Base-by-base conservation (phyloP, 2,797 vertebrate genomes). In the Rhinella marina region DNA sequence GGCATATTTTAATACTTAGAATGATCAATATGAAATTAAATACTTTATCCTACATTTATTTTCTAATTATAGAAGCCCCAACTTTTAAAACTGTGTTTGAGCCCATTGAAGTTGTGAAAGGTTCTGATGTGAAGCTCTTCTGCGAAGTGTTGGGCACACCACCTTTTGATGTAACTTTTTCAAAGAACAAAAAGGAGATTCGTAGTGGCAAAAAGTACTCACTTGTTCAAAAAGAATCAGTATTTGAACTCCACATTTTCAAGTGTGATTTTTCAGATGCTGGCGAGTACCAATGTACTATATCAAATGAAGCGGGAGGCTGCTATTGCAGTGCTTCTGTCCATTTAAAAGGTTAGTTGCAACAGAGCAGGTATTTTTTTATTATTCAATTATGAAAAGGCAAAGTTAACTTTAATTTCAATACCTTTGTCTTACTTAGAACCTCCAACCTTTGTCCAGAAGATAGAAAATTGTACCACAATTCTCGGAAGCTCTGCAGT, bases 231-330 rank as follows among this genome's bases (percentile, higher is more conserved):
- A 93, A 92, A 83, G 96, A 96, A 85, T 95, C 91, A 21, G 90
- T 94, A 41, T 91, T 97, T 92, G 93, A 93, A 81, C 96, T 99
- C 19, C 96, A 96, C 27, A 96, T 99, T 90, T 96, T 96, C 90
- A 97, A 94, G 87, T 97, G 97, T 89, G 97, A 98, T 56, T 62
- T 93, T 62, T 95, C 96, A 4, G 97, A 99, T 90, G 92, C 95
- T 61, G 97, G 97, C 52, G 97, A 99, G 92, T 99, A 99, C 92
- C 97, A 97, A 90, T 99, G 98, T 87, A 94, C 96, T 72, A 93
- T 98, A 85, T 91, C 97, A 89, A 99, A 99, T 17, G 98, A 99
- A 92, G 97, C 96, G 0, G 98, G 98, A 86, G 98, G 96, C 92
- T 99, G 97, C 87, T 95, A 95, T 29, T 97, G 96, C 94, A 97